A percentile compares a stretch with the other conserved stretches of the same genome.
These are phyloP conservation scores for Agriopis aurantiaria DNA, from an alignment of 2,888 invertebrate genomes.

Conservation along the genomic window DNA sequence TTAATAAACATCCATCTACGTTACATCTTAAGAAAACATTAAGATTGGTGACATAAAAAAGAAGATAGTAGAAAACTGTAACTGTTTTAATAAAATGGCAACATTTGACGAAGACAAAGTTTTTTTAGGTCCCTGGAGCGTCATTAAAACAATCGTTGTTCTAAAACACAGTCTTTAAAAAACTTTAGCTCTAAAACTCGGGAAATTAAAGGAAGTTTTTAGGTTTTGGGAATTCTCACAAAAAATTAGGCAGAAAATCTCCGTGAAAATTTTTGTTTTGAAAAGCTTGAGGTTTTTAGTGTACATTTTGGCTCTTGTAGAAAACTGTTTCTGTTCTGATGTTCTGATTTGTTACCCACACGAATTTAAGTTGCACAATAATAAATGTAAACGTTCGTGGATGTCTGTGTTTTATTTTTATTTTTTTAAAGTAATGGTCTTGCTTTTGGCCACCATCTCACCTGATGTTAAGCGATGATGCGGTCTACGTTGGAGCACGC, in stretches of 20 bases:
- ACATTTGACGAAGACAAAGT: slow-evolving; percentile 19
- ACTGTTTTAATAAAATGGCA: slow-evolving; percentile 22
- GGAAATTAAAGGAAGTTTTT: slow-evolving; percentile 22
- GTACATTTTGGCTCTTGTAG: neutral
- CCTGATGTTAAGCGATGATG: no score
- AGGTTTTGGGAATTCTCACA: neutral
- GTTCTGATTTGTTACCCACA: no score
- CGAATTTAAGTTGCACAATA: no score
- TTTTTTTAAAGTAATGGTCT: no score
- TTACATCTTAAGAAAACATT: neutral
- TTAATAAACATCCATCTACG: neutral
- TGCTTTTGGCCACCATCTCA: no score
- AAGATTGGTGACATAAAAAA: neutral
- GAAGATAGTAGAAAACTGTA: neutral
- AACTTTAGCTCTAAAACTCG: slow-evolving; percentile 26
- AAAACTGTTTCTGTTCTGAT: neutral
- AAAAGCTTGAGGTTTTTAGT: neutral
- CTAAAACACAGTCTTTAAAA: slow-evolving; percentile 19
- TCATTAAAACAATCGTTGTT: slow-evolving; percentile 21
- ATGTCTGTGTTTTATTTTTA: no score
- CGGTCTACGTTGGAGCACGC: no score
- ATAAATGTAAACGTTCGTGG: no score
- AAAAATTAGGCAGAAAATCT: neutral
- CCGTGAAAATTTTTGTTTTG: neutral
- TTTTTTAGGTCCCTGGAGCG: slow-evolving; percentile 19